Evolutionary conservation across 2,113 vertebrate genomes (phyloP), one percentile per base, ranked within the genome.

Genomic region (Datnioides undecimradiatus): DNA sequence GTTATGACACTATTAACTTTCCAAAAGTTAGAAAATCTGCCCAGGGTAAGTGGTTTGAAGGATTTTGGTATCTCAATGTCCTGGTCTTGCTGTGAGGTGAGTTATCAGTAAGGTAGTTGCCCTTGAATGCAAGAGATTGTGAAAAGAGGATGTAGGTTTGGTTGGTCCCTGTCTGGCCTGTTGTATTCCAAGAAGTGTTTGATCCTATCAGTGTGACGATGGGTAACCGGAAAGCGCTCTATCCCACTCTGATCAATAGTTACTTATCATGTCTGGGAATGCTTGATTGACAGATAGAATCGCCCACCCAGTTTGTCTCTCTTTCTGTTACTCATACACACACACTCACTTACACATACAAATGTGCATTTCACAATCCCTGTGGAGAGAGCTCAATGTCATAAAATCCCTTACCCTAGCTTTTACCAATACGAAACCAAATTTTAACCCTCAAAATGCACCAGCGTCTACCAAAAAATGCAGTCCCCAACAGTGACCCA

Each of bases 191-290:
- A 88, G 74, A 93, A 91, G 66, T 62, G 51, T 80, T 80, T 86
- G 83, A 84, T 90, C 83, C 64, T 88, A 91, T 94, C 92, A 81
- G 52, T 73, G 52, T 69, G 34, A 54, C 81, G 79, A 85, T 77
- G 87, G 81, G 76, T 87, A 76, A 78, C 91, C 72, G 82, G 91
- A 89, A 92, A 72, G 66, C 49, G 21, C 59, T 85, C 69, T 85
- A 59, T 88, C 87, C 74, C 57, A 41, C 84, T 81, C 82, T 83
- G 76, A 93, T 93, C 90, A 90, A 90, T 92, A 88, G 84, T 88
- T 90, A 55, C 89, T 92, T 91, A 95, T 94, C 91, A 78, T 90
- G 82, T 89, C 79, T 85, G 85, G 87, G 83, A 91, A 85, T 67
- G 51, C 54, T 70, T 90, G 78, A 89, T 77, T 82, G 85, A 83